A percentile compares a stretch with the other conserved stretches of the same genome.
Conservation (phyloP, 2,113 vertebrate genomes). For the Neogobius melanostomus region DNA sequence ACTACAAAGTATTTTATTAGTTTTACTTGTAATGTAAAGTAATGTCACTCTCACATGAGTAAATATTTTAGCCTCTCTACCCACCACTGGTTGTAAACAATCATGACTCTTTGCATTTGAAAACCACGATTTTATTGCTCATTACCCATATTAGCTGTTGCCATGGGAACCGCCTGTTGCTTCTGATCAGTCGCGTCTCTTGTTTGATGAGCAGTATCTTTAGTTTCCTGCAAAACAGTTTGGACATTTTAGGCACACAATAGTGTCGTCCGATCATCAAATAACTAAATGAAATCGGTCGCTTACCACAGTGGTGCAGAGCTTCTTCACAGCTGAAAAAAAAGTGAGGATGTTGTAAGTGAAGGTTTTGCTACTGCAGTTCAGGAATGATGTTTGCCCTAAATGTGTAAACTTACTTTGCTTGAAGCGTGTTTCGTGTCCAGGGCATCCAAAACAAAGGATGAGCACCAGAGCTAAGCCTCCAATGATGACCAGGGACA, state of each 20-base stretch:
- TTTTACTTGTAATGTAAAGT: too few relatives aligned
- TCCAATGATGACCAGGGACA: slow-evolving; percentile 29
- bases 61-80: too few relatives aligned
- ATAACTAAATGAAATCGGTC: background rate
- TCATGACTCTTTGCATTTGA: too few relatives aligned
- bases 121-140: slow-evolving; percentile 36
- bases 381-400: background rate
- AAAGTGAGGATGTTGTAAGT: background rate
- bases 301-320: slow-evolving; percentile 45
- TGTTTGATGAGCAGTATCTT: slow-evolving; percentile 19
- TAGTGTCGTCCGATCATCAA: background rate
- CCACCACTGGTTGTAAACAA: too few relatives aligned
- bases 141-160: slow-evolving; percentile 62
- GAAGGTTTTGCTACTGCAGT: slow-evolving; percentile 10
- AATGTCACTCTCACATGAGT: too few relatives aligned
- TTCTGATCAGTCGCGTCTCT: slow-evolving; percentile 45
- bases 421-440: slow-evolving; percentile 52
- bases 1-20: too few relatives aligned
- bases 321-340: slow-evolving; percentile 59
- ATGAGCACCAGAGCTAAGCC: slow-evolving; percentile 30
- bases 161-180: slow-evolving; percentile 33
- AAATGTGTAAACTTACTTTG: slow-evolving; percentile 41
- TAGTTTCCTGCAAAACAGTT: slow-evolving; percentile 31
- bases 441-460: slow-evolving; percentile 2
- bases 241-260: background rate